Conservation (phyloP, 2,113 vertebrate genomes). For the Paradisaea rubra region DNA sequence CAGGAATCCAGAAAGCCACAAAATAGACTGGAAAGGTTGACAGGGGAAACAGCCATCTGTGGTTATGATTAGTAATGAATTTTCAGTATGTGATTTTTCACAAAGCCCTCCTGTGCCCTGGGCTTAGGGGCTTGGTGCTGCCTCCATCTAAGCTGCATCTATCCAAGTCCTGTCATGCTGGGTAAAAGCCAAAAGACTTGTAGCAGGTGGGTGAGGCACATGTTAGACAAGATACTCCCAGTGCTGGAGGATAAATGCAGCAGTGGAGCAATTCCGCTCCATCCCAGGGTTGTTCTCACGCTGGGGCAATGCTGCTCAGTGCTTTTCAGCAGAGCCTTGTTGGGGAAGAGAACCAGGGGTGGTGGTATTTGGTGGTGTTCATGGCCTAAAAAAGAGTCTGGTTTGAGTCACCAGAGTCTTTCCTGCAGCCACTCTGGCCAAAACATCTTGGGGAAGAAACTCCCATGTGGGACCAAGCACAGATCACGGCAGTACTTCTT, state of each 20-base stretch:
- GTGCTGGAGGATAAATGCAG: background rate
- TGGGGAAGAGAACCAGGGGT: background rate
- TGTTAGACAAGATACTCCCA: background rate
- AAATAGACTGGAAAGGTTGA: background rate
- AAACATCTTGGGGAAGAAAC: background rate
- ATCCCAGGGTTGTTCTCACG: rapidly evolving
- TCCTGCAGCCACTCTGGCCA: background rate
- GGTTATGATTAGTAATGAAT: rapidly evolving
- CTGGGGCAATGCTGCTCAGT: rapidly evolving
- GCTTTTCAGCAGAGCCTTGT: background rate
- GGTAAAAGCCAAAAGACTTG: background rate
- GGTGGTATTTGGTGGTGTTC: background rate
- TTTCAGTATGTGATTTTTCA: background rate
- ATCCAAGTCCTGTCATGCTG: background rate
- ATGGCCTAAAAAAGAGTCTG: background rate
- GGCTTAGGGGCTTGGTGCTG: background rate
- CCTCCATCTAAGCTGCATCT: background rate
- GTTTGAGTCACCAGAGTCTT: background rate
- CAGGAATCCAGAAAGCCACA: background rate
- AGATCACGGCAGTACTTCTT: background rate
- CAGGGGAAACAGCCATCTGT: background rate
- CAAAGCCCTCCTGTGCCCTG: background rate
- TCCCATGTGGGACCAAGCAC: background rate
- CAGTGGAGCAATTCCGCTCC: background rate
- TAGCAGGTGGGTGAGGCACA: background rate